Evolutionary conservation across 2,888 invertebrate species (phyloP).

Genomic region (Cyaniris semiargus): DNA sequence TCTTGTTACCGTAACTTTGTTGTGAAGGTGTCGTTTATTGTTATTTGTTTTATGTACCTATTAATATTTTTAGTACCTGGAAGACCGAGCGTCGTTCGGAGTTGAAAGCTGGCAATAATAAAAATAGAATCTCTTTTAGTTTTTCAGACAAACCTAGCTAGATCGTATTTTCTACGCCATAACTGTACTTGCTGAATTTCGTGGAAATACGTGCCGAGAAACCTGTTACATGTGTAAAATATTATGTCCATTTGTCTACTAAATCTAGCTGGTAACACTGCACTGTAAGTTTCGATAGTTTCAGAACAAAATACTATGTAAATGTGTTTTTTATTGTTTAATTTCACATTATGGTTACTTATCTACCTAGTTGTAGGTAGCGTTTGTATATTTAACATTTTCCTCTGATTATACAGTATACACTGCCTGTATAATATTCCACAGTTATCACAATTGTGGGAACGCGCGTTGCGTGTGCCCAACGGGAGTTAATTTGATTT

Average conservation of each 20-base stretch:
- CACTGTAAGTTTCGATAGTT: too few relatives aligned
- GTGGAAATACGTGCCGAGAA: too few relatives aligned
- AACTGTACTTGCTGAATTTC: too few relatives aligned
- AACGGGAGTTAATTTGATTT: slow-evolving; percentile 25
- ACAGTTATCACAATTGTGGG: slow-evolving; percentile 11
- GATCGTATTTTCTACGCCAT: too few relatives aligned
- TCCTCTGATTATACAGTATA: slow-evolving; percentile 7
- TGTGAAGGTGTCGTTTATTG: background rate
- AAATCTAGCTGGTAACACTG: too few relatives aligned
- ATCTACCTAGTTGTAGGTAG: background rate
- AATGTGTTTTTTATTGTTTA: too few relatives aligned
- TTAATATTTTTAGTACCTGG: background rate
- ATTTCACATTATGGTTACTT: too few relatives aligned
- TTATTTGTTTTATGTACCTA: background rate
- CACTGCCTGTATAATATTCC: slow-evolving; percentile 6
- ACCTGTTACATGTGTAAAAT: too few relatives aligned
- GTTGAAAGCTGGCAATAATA: background rate
- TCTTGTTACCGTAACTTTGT: background rate
- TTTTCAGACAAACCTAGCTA: too few relatives aligned
- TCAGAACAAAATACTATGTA: too few relatives aligned
- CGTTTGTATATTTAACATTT: background rate
- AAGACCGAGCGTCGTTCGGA: background rate
- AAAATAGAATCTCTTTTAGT: too few relatives aligned
- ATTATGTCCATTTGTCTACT: too few relatives aligned
- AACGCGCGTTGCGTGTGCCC: slow-evolving; percentile 12